Conservation (phyloP, 2,888 invertebrate genomes). For the Polyommatus iphigenia region DNA sequence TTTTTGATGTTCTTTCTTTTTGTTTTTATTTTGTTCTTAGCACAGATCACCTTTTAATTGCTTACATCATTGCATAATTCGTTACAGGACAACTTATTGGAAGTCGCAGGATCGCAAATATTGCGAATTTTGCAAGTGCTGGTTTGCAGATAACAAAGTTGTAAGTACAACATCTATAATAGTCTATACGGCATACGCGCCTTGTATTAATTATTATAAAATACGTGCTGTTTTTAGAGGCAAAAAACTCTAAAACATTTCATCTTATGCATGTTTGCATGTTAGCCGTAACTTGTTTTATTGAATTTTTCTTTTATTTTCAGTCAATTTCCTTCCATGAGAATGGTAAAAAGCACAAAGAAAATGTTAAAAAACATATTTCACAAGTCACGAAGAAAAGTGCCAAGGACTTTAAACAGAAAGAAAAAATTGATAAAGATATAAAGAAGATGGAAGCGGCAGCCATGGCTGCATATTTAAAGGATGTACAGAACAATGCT, state of each 20-base stretch:
- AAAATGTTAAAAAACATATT: constrained; percentile 93
- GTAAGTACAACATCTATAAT: constrained; percentile 71
- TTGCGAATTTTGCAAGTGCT: constrained; percentile 99
- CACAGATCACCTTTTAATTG: background rate
- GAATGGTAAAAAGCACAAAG: constrained; percentile 94
- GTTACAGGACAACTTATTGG: constrained; percentile 95
- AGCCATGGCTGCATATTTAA: constrained; percentile 92
- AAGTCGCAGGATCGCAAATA: constrained; percentile 96
- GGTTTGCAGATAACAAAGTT: constrained; percentile 98
- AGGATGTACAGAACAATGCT: constrained; percentile 87
- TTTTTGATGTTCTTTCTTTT: no score
- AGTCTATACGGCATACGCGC: no score
- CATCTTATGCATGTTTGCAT: no score
- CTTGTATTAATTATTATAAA: no score
- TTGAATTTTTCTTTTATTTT: constrained; percentile 40
- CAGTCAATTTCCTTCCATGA: constrained; percentile 97
- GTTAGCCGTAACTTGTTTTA: background rate
- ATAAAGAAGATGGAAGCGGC: constrained; percentile 94
- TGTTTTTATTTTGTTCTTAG: background rate
- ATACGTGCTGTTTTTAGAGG: no score
- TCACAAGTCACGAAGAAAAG: constrained; percentile 92
- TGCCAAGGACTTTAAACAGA: constrained; percentile 87
- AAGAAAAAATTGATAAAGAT: constrained; percentile 87
- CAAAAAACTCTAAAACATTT: no score
- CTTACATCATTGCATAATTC: background rate